A percentile compares a stretch with the other conserved stretches of the same genome.
Evolutionary conservation across 2,113 vertebrate species (phyloP).

Genomic region (cattle (Bos taurus)): DNA sequence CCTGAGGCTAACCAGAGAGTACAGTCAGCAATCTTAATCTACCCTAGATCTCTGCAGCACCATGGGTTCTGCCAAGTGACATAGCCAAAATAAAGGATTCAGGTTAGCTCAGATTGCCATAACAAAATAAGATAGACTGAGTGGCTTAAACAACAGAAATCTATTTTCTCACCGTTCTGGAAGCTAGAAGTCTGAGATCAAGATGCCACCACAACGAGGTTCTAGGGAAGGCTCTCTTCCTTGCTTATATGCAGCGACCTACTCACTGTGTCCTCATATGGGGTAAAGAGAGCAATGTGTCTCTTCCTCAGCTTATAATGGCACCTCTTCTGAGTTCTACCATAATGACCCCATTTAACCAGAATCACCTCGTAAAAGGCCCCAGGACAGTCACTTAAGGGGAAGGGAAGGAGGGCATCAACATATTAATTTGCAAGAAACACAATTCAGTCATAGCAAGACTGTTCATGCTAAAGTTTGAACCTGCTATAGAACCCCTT

Average conservation of each 20-base stretch:
- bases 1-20: background rate
- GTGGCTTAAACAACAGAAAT: background rate
- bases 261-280: background rate
- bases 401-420: background rate
- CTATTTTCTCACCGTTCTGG: background rate
- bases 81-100: background rate
- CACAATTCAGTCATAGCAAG: background rate
- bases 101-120: background rate
- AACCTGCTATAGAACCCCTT: background rate
- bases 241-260: background rate
- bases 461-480: background rate
- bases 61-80: background rate
- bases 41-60: background rate
- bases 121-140: background rate
- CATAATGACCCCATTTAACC: background rate
- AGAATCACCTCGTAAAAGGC: background rate
- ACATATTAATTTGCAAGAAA: background rate
- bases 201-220: accelerated
- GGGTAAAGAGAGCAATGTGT: background rate
- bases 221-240: background rate
- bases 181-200: background rate
- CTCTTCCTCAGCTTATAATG: background rate
- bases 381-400: background rate
- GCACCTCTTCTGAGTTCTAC: background rate
- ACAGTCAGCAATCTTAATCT: background rate